phyloP scores from a whole-genome alignment of 2,797 vertebrate species.

The Masticophis lateralis region DNA sequence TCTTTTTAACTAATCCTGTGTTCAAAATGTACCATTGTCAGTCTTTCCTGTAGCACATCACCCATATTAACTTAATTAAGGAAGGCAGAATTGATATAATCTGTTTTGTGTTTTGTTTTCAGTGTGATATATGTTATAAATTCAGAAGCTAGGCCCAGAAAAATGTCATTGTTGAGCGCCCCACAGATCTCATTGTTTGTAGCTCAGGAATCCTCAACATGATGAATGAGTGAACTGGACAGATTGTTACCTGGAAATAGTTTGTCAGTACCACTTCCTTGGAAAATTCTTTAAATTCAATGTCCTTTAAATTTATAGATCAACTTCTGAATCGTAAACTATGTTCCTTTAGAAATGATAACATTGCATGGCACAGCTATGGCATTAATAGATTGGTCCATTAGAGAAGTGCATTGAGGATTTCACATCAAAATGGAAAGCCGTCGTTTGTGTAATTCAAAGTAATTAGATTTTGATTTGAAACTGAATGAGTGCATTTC shows the following conservation, averaged over 20 bases:
- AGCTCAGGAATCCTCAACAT: background rate
- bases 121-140: background rate
- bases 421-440: background rate
- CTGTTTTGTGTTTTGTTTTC: background rate
- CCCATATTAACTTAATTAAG: slow-evolving; percentile 19
- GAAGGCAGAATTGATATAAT: background rate
- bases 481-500: background rate
- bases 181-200: background rate
- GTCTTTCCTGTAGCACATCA: slow-evolving; percentile 10
- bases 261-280: background rate
- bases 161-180: too few species aligned
- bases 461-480: background rate
- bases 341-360: background rate
- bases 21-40: background rate
- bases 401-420: background rate
- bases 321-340: background rate
- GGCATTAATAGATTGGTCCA: background rate
- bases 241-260: background rate
- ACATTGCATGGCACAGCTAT: background rate
- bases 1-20: too few species aligned
- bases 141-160: background rate
- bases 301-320: background rate
- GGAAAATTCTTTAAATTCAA: background rate
- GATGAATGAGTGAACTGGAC: background rate
- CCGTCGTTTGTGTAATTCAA: background rate